phyloP scores from a whole-genome alignment of 2,797 vertebrate species.

The Sandelia bainsii region DNA sequence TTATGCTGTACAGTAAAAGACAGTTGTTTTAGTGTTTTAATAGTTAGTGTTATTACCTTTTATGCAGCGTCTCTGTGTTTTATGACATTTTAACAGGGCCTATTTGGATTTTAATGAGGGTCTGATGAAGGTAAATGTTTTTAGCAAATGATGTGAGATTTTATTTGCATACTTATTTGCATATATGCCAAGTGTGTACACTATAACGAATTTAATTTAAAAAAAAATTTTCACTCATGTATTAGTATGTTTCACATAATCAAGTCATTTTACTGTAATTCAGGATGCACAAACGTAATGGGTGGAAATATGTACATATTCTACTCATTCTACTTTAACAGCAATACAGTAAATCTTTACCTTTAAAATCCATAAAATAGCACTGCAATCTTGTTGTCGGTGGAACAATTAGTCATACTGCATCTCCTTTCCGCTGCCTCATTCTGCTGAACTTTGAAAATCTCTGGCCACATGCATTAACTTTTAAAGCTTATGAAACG shows the following conservation, averaged over 20 bases:
- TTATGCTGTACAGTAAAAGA: conserved; percentile 13
- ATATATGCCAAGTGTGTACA: not conserved
- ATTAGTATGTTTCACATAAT: too few species aligned
- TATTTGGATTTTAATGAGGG: conserved; percentile 37
- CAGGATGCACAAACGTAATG: too few species aligned
- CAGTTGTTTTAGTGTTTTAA: conserved; percentile 26
- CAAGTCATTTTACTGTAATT: too few species aligned
- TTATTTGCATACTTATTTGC: conserved; percentile 1
- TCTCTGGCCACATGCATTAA: conserved; percentile 11
- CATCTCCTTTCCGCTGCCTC: conserved; percentile 27
- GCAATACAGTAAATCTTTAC: not conserved
- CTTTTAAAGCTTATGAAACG: too few species aligned
- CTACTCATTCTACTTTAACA: too few species aligned
- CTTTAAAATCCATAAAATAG: conserved; percentile 11
- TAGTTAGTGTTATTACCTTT: conserved; percentile 12
- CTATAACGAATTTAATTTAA: too few species aligned
- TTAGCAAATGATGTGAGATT: conserved; percentile 22
- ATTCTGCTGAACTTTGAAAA: conserved; percentile 24
- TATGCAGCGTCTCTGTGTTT: conserved; percentile 40
- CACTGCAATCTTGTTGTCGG: conserved; percentile 50
- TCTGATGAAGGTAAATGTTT: conserved; percentile 34
- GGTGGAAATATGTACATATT: too few species aligned
- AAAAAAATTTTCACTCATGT: too few species aligned
- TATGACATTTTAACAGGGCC: conserved; percentile 42
- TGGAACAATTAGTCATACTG: conserved; percentile 14